Evolutionary conservation across 2,797 vertebrate species (phyloP).

Genomic region (Thamnophis elegans): DNA sequence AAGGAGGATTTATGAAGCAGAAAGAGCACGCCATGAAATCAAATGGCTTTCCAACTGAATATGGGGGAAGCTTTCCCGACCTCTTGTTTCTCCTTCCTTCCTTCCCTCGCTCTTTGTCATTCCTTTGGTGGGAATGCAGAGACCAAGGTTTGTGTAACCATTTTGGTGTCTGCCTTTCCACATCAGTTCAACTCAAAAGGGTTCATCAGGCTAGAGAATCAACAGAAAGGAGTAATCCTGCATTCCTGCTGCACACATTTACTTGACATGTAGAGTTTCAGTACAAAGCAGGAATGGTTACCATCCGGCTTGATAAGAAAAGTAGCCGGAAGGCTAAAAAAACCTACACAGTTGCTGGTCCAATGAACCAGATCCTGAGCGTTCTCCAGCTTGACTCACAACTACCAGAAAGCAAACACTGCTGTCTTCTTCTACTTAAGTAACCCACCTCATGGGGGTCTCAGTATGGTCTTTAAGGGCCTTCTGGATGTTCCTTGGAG

Average conservation of each 20-base stretch:
- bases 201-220: slow-evolving; percentile 24
- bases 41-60: slow-evolving; percentile 65
- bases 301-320: slow-evolving; percentile 6
- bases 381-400: neutral
- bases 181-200: slow-evolving; percentile 37
- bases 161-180: slow-evolving; percentile 30
- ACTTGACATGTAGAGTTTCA: slow-evolving; percentile 8
- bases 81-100: neutral
- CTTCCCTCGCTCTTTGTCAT: neutral
- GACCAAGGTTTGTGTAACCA: neutral
- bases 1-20: slow-evolving; percentile 67
- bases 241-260: neutral
- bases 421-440: no score
- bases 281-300: slow-evolving; percentile 6
- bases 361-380: neutral
- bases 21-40: slow-evolving; percentile 63
- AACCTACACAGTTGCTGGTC: neutral
- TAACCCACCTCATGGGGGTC: no score
- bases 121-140: slow-evolving; percentile 40
- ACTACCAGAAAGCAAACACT: neutral
- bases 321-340: neutral
- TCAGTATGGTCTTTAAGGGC: neutral
- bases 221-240: neutral
- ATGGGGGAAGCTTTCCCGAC: slow-evolving; percentile 8
- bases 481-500: neutral